Evolutionary conservation across 1,140 invertebrate genomes (phyloP), one percentile per base, ranked within the genome.

Genomic region (Trichonephila clavata): DNA sequence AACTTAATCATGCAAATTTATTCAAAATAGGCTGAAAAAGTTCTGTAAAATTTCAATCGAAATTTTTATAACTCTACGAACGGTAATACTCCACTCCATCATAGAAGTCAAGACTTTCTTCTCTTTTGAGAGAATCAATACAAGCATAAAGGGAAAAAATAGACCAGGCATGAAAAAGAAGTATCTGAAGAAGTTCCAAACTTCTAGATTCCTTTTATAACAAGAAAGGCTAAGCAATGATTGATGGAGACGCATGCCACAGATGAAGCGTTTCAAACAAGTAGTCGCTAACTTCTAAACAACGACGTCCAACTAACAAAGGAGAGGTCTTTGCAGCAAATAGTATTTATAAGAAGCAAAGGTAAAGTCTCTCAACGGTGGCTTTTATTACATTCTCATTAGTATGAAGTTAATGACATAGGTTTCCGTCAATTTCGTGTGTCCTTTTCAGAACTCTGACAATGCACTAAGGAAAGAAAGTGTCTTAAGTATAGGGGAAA

Each of bases 351-450:
- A 63, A 63, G 61, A 50, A 81, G 43, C 27, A 21, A 7, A 77
- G 32, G 21, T 81, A 2, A 81, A 43, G 32, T 39, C 50, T 59
- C 13, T 27, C n/a, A n/a, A 57, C 10, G 43, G 81, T 18, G n/a
- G 24, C 81, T 83, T 83, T 83, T 83, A 83, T 83, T 50, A 83
- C 81, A 27, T 50, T 83, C 81, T 57, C 43, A 83, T 83, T 83
- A 83, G 81, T 59, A 24, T 10, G 43, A 77, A 18, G 81, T 83
- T 83, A 83, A 83, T 83, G 81, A 21, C 0, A 1, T 16, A 10
- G 16, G 50, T 77, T 77, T 77, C 68, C 68, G 10, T 77, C 68
- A 18, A 16, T 24, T 24, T 8, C n/a, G 14, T 24, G 68, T n/a
- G 16, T 21, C 16, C 60, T 61, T 61, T 61, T 61, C 60, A 61